A percentile compares a stretch with the other conserved stretches of the same genome.
Evolutionary conservation across 2,888 invertebrate species (phyloP).

Genomic region (Lasioglossum morio): DNA sequence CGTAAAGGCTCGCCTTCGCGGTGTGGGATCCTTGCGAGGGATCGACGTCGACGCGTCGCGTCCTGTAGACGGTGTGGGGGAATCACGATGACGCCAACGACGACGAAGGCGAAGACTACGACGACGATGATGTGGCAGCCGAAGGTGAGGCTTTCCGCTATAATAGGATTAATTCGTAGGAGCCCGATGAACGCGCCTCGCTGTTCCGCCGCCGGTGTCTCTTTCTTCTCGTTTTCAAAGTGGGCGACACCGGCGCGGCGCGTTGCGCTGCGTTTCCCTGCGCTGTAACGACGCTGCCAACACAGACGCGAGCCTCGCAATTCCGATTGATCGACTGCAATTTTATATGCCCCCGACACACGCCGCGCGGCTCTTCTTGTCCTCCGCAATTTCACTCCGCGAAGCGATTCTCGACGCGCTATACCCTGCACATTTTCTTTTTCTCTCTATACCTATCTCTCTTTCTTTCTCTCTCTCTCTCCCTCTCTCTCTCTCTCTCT

Average conservation of each 20-base stretch:
- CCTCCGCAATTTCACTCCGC: background rate
- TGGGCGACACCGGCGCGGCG: slow-evolving; percentile 45
- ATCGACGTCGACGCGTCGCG: background rate
- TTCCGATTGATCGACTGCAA: slow-evolving; percentile 7
- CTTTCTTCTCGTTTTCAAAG: slow-evolving; percentile 52
- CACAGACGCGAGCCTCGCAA: background rate
- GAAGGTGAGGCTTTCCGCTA: slow-evolving; percentile 68
- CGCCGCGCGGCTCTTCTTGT: background rate
- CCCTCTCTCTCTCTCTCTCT: too few species aligned
- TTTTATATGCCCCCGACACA: background rate
- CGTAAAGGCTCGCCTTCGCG: slow-evolving; percentile 30
- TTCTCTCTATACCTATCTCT: background rate
- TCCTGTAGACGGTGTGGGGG: background rate
- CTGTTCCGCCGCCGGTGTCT: slow-evolving; percentile 37
- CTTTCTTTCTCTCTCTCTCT: too few species aligned
- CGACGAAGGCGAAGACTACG: slow-evolving; percentile 21
- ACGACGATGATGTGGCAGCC: slow-evolving; percentile 35
- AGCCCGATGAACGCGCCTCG: slow-evolving; percentile 41
- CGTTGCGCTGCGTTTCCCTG: background rate
- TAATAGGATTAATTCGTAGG: slow-evolving; percentile 72
- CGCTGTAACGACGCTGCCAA: background rate
- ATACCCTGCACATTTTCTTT: background rate
- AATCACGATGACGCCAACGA: background rate
- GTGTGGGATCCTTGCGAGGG: slow-evolving; percentile 42
- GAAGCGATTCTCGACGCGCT: background rate